Conservation (phyloP, 2,113 vertebrate species). For the Takifugu flavidus region DNA sequence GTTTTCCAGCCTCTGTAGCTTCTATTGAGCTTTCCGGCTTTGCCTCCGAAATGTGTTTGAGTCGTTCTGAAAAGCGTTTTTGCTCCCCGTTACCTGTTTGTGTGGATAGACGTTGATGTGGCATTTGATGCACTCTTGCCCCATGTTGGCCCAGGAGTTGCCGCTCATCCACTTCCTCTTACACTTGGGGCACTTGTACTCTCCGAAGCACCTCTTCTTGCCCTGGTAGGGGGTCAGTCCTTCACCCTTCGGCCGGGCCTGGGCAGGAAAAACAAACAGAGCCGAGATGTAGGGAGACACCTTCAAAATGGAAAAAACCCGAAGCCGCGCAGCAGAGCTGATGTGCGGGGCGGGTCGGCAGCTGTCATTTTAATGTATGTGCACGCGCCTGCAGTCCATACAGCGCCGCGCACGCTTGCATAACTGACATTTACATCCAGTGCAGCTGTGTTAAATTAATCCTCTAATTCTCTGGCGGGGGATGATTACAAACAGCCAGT, state of each 20-base stretch:
- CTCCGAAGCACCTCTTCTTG: constrained; percentile 98
- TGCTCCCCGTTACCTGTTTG: constrained; percentile 88
- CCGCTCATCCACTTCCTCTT: constrained; percentile 99
- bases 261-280: background rate
- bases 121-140: constrained; percentile 99
- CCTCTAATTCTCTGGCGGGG: constrained; percentile 48
- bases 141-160: constrained; percentile 99
- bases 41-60: background rate
- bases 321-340: no score
- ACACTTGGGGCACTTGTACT: constrained; percentile 99
- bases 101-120: constrained; percentile 99
- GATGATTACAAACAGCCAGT: constrained; percentile 60
- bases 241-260: constrained; percentile 98
- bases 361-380: constrained; percentile 27
- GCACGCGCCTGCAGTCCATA: constrained; percentile 28
- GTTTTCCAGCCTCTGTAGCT: no score
- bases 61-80: background rate
- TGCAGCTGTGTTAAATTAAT: constrained; percentile 63
- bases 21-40: background rate
- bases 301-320: no score
- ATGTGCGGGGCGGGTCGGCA: constrained; percentile 45
- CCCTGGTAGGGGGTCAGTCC: constrained; percentile 97
- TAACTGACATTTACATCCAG: constrained; percentile 58
- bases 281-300: constrained; percentile 12
- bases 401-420: constrained; percentile 23